Base-by-base conservation (phyloP, 2,797 vertebrate species). In the Gymnopithys bicolor region DNA sequence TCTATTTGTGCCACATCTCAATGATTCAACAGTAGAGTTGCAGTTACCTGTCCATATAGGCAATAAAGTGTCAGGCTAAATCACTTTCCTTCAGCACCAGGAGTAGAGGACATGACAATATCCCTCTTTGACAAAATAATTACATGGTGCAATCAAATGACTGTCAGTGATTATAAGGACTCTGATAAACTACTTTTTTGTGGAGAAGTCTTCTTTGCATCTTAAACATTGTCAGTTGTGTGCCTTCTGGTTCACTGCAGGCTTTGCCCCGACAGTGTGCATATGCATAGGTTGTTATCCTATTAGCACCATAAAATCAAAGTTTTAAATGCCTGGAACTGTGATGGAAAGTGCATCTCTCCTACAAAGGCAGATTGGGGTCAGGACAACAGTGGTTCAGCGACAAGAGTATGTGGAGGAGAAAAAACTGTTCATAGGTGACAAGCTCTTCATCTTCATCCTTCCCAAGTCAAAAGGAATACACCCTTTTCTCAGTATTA, bases 291-390 rank as follows among this genome's bases (percentile, higher is more conserved):
- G 14, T 52, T 82, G 49, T 80, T 92, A 67, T 56, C 33, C 28
- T 67, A 76, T 94, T 91, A 93, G 52, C 64, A 70, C 82, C 56
- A 87, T 23, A 75, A 83, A 85, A 71, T 39, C 62, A 33, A 78
- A 89, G 49, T 63, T 92, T 71, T 33, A 30, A 82, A 87, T 62
- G n/a, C 23, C 55, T 82, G 67, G 67, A 35, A 49, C 66, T 53
- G 39, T 84, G 77, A 87, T 35, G 19, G 51, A 82, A 93, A 93
- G 67, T 67, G n/a, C n/a, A 64, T 39, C 25, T 79, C 45, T 79
- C 68, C 75, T 70, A n/a, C 39, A 84, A 70, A 84, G 79, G 63
- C 75, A 82, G 73, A 91, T 83, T 89, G 49, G 86, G 80, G 84
- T 77, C 81, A 93, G 53, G 17, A 60, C 11, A 69, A 60, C 58